Evolutionary conservation across 2,888 invertebrate species (phyloP), one percentile per base, ranked within the genome.

Genomic region (Colostygia pectinataria): DNA sequence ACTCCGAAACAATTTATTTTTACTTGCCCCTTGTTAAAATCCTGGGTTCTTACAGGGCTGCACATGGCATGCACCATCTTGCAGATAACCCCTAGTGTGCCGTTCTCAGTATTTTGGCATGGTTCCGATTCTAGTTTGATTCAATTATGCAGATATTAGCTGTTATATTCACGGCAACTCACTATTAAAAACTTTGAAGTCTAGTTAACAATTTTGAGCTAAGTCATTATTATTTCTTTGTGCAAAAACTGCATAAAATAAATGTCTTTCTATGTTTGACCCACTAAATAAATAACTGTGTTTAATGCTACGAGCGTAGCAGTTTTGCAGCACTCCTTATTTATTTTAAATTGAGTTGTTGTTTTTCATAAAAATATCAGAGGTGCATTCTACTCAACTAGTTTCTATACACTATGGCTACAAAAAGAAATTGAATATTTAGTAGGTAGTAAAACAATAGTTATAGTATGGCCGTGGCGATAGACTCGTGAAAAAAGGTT

Each of bases 101-200:
- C 39, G 15, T 34, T 24, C 18, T 45, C 23, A 41, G 40, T 29
- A 37, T 53, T 40, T 48, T 48, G 41, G 47, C 50, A 53, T 48
- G 48, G 32, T 48, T 44, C 45, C 38, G 53, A 52, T 53, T 53
- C 36, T 24, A 6, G 18, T 33, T 20, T 1, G 36, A 49, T 38
- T 55, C 46, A 54, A 55, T 55, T 55, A 57, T 57, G 57, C 50
- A 50, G 50, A 39, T 32, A 53, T 44, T 14, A 18, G 28, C 12
- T 18, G 23, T 24, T 34, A 9, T 18, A 34, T 40, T 25, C 46
- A 36, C 36, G 34, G 12, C 29, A 36, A 6, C 18, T 10, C n/a
- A 24, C 40, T 29, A 31, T 41, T 34, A 36, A 36, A 23, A 31
- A 23, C 28, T 36, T 33, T 7, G 36, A 28, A 23, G 13, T 20